A percentile compares a stretch with the other conserved stretches of the same genome.
These are phyloP conservation scores for Fistularia tabacaria DNA, from an alignment of 2,797 vertebrate species.

Conservation along the genomic window DNA sequence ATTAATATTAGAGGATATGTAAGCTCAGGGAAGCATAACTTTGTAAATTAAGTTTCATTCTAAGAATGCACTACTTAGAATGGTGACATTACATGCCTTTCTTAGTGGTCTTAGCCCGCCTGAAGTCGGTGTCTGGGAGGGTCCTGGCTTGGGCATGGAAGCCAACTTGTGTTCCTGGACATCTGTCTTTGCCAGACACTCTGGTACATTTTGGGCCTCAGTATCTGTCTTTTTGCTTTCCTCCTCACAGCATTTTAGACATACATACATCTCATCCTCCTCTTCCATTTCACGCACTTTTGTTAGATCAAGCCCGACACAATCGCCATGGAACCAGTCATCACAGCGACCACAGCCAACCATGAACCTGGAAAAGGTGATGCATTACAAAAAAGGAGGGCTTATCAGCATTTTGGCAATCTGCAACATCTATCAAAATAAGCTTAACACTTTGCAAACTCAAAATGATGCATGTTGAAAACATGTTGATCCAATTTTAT, in stretches of 20 bases:
- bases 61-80: background rate
- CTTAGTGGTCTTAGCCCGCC: conserved; percentile 84
- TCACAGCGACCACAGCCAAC: conserved; percentile 97
- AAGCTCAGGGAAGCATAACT: conserved; percentile 53
- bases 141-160: conserved; percentile 73
- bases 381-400: no score
- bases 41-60: no score
- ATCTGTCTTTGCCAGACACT: conserved; percentile 56
- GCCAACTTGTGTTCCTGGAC: conserved; percentile 72
- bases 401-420: no score
- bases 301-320: conserved; percentile 90
- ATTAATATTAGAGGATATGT: conserved; percentile 60
- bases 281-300: conserved; percentile 96
- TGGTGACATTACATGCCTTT: conserved; percentile 68
- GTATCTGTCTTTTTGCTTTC: conserved; percentile 82
- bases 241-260: conserved; percentile 92
- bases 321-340: conserved; percentile 99
- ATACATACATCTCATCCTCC: conserved; percentile 96
- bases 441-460: no score
- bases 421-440: no score
- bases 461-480: no score
- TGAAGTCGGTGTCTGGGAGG: conserved; percentile 62
- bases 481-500: no score
- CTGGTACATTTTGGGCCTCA: conserved; percentile 57
- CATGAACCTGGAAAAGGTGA: conserved; percentile 85